A percentile compares a stretch with the other conserved stretches of the same genome.
Evolutionary conservation across 2,113 vertebrate species (phyloP).

Genomic region (Genyomyrus donnyi): DNA sequence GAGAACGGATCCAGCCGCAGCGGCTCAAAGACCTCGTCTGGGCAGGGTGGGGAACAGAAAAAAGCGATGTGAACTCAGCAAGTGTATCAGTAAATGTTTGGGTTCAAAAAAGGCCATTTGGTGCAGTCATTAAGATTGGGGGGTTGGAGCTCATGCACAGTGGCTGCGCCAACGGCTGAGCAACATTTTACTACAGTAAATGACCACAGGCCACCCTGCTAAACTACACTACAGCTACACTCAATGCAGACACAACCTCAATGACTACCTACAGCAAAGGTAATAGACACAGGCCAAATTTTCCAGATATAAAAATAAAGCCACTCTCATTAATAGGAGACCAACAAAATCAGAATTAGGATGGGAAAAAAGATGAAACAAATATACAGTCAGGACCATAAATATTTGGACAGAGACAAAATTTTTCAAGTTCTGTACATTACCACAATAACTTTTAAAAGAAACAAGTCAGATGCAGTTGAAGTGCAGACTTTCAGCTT

Average conservation of each 20-base stretch:
- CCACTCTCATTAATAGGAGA: not conserved
- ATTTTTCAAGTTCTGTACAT: no score
- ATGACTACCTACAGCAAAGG: not conserved
- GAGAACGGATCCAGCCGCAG: slow-evolving; percentile 80
- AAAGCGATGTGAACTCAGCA: not conserved
- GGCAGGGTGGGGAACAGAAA: not conserved
- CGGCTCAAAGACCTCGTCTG: slow-evolving; percentile 77
- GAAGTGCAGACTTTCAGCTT: no score
- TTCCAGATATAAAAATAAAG: not conserved
- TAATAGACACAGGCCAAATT: not conserved
- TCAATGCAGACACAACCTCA: not conserved
- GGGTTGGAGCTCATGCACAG: not conserved
- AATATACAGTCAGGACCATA: not conserved
- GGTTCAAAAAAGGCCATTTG: not conserved
- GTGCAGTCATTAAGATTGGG: not conserved
- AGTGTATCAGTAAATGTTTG: not conserved
- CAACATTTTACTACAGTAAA: not conserved
- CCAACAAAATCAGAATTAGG: not conserved
- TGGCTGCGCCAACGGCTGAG: not conserved
- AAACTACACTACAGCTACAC: not conserved
- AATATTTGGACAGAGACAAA: no score
- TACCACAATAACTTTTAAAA: no score
- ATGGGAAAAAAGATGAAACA: not conserved
- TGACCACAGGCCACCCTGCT: not conserved
- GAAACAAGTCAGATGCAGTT: no score